phyloP scores from a whole-genome alignment of 1,140 invertebrate species.

The roundworm (Caenorhabditis elegans) region WBcel235 BX284604.4:6604501-6605000 shows the following conservation, averaged over 20 bases:
- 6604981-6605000: slow-evolving; percentile 82
- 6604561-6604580: too few species aligned
- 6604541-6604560: too few species aligned
- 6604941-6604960: slow-evolving; percentile 68
- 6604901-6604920: slow-evolving; percentile 76
- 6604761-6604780: slow-evolving; percentile 90
- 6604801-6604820: slow-evolving; percentile 90
- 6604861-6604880: slow-evolving; percentile 80
- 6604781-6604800: slow-evolving; percentile 87
- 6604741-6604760: slow-evolving; percentile 91
- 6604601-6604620: neutral
- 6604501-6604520: too few species aligned
- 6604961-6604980: slow-evolving; percentile 78
- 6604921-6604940: slow-evolving; percentile 63
- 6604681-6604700: slow-evolving; percentile 76
- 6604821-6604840: slow-evolving; percentile 70
- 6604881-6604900: slow-evolving; percentile 80
- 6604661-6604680: too few species aligned
- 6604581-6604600: too few species aligned
- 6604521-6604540: too few species aligned
- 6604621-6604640: neutral
- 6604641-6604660: neutral
- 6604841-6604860: slow-evolving; percentile 29
- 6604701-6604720: slow-evolving; percentile 92
- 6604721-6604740: slow-evolving; percentile 88